Conservation (phyloP, 2,888 invertebrate genomes). For the Rhagophthalmus giganteus region DNA sequence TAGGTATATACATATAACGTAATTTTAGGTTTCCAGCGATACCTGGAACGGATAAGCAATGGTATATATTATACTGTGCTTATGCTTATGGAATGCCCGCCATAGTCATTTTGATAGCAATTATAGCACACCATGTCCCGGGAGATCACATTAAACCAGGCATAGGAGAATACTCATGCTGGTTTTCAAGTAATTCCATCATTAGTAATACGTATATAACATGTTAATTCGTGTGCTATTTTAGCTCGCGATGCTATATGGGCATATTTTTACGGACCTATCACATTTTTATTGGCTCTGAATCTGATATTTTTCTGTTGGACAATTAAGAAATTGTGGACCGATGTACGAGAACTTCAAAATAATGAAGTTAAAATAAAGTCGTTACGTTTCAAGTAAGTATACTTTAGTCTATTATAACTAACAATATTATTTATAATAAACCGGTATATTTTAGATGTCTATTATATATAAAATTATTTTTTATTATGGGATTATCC, state of each 20-base stretch:
- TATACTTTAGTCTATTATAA: constrained; percentile 64
- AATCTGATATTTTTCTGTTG: constrained; percentile 64
- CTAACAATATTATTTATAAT: constrained; percentile 69
- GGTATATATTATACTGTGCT: constrained; percentile 60
- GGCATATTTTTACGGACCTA: constrained; percentile 70
- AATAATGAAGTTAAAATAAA: constrained; percentile 58
- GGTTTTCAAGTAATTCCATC: constrained; percentile 71
- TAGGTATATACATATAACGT: no score
- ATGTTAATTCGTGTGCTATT: no score
- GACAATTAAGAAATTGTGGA: constrained; percentile 63
- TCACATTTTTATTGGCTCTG: constrained; percentile 60
- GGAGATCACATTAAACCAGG: constrained; percentile 62
- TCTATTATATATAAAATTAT: constrained; percentile 65
- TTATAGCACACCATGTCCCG: constrained; percentile 60
- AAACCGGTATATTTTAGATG: constrained; percentile 64
- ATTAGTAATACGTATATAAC: no score
- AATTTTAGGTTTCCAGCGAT: constrained; percentile 41
- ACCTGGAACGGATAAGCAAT: constrained; percentile 58
- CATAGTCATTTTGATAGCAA: constrained; percentile 57
- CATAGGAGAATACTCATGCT: constrained; percentile 63
- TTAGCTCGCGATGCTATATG: constrained; percentile 61
- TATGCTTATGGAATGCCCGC: constrained; percentile 65
- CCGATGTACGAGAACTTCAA: constrained; percentile 50
- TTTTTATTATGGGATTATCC: constrained; percentile 70
- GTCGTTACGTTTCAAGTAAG: constrained; percentile 63